Evolutionary conservation across 23 tunicate genomes (phyloP).

Genomic region (Clavelina lepadiformis): DNA sequence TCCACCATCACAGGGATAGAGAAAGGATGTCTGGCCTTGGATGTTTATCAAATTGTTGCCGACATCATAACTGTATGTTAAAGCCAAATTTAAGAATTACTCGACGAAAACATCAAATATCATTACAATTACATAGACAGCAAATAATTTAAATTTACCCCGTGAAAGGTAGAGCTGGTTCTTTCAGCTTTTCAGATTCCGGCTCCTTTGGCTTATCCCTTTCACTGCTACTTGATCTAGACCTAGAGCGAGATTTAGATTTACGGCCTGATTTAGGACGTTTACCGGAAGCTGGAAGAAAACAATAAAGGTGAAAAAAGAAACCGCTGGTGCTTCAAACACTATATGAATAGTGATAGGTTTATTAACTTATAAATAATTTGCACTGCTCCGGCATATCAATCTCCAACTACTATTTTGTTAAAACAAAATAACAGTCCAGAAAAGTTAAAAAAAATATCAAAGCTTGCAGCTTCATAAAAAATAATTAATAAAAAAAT

Average conservation of each 20-base stretch:
- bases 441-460: too few species aligned
- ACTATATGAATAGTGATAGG: too few species aligned
- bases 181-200: slow-evolving; percentile 1
- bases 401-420: too few species aligned
- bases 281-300: slow-evolving; percentile 26
- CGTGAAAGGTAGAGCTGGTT: slow-evolving; percentile 31
- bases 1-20: slow-evolving; percentile 92
- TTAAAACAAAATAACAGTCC: too few species aligned
- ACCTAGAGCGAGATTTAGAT: slow-evolving; percentile 73
- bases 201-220: not conserved
- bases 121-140: not conserved
- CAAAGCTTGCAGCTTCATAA: too few species aligned
- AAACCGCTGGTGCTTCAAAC: too few species aligned
- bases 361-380: too few species aligned
- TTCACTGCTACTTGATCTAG: slow-evolving; percentile 52
- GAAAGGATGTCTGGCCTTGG: slow-evolving; percentile 36
- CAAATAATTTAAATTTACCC: slow-evolving; percentile 12
- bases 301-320: not conserved
- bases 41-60: slow-evolving; percentile 72
- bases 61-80: slow-evolving; percentile 84
- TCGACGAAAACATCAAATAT: slow-evolving; percentile 11
- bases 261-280: slow-evolving; percentile 49
- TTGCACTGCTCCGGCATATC: too few species aligned
- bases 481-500: not conserved
- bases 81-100: not conserved